Percentiles rank a stretch among this genome's conserved stretches.
These are phyloP conservation scores for Stenoptilia bipunctidactyla DNA, from an alignment of 2,888 invertebrate genomes.

Conservation along the genomic window DNA sequence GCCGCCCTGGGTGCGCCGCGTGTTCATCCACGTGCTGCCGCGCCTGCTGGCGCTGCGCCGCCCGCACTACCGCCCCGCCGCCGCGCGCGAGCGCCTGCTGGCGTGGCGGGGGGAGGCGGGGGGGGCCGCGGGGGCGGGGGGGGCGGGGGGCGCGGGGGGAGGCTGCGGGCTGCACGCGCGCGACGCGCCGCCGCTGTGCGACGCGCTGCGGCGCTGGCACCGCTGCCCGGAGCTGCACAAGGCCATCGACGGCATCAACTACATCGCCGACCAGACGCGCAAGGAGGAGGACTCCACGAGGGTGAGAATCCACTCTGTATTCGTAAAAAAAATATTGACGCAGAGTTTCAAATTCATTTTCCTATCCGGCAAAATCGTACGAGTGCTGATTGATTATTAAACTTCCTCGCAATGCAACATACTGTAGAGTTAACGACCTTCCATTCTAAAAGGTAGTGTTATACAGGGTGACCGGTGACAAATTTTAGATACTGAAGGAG, in stretches of 20 bases:
- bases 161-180: slow-evolving; percentile 26
- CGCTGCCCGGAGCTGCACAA: slow-evolving; percentile 93
- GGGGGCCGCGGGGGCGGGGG: slow-evolving; percentile 22
- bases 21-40: slow-evolving; percentile 97
- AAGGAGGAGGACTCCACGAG: slow-evolving; percentile 92
- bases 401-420: too few species aligned
- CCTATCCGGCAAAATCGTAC: too few species aligned
- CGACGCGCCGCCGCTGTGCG: slow-evolving; percentile 71
- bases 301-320: slow-evolving; percentile 65
- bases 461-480: too few species aligned
- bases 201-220: slow-evolving; percentile 83
- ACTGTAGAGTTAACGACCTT: too few species aligned
- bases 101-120: slow-evolving; percentile 35
- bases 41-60: slow-evolving; percentile 93
- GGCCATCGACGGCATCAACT: slow-evolving; percentile 92
- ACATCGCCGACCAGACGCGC: slow-evolving; percentile 93
- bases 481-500: too few species aligned
- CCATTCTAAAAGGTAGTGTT: too few species aligned
- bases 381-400: too few species aligned
- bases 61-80: slow-evolving; percentile 76
- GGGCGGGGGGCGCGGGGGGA: slow-evolving; percentile 20
- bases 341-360: too few species aligned
- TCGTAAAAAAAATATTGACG: too few species aligned
- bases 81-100: slow-evolving; percentile 68
- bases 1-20: slow-evolving; percentile 95